phyloP scores from a whole-genome alignment of 64 coral and sea anemone species.

The Acropora tenuis region DNA sequence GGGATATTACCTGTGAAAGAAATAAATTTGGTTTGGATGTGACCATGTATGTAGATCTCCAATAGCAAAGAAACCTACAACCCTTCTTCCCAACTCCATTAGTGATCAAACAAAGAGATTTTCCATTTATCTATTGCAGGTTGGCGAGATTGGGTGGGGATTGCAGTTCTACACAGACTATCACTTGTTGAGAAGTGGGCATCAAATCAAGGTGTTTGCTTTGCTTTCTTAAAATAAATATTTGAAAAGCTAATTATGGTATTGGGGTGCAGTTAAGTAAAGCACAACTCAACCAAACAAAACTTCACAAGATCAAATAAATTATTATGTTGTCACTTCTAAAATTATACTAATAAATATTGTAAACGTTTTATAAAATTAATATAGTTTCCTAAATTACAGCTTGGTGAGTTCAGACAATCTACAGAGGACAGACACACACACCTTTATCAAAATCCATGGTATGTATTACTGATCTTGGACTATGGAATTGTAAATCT shows the following conservation, averaged over 20 bases:
- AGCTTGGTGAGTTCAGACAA: conserved; percentile 92
- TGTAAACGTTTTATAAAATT: no score
- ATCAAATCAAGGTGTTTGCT: conserved; percentile 94
- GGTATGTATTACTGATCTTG: conserved; percentile 38
- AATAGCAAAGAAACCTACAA: no score
- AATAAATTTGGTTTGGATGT: no score
- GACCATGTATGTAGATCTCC: no score
- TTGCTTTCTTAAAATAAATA: not conserved
- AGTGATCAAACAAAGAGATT: not conserved
- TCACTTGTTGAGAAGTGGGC: conserved; percentile 78
- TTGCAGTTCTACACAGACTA: conserved; percentile 74
- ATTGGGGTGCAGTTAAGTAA: not conserved
- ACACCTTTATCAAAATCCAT: conserved; percentile 98
- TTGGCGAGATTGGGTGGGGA: conserved; percentile 96
- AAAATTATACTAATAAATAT: no score
- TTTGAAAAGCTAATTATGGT: not conserved
- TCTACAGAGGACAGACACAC: conserved; percentile 96
- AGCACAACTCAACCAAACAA: no score
- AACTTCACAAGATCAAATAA: no score
- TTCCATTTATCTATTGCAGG: conserved; percentile 43
- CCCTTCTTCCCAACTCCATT: not conserved
- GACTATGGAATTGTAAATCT: no score
- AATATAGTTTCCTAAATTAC: conserved; percentile 17
- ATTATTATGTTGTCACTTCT: no score
- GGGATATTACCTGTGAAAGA: no score